A percentile compares a stretch with the other conserved stretches of the same genome.
These are phyloP conservation scores for Grus americana DNA, from an alignment of 2,113 vertebrate species.

Conservation along the genomic window DNA sequence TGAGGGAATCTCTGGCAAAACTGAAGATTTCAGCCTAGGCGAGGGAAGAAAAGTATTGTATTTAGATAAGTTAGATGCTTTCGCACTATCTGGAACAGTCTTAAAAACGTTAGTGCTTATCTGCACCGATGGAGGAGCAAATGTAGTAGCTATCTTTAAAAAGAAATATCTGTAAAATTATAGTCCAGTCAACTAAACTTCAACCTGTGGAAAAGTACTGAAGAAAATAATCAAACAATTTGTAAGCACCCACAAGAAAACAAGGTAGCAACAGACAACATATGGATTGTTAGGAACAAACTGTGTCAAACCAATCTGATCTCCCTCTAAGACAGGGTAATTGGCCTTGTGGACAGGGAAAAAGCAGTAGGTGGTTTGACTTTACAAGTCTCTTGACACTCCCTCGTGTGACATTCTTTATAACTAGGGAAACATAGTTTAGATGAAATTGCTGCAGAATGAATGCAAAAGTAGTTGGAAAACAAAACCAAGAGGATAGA, in stretches of 20 bases:
- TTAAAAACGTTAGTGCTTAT: not conserved
- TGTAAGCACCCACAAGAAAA: constrained; percentile 36
- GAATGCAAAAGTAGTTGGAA: constrained; percentile 13
- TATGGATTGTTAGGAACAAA: constrained; percentile 50
- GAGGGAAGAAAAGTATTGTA: not conserved
- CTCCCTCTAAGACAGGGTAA: constrained; percentile 45
- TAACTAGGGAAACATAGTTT: constrained; percentile 12
- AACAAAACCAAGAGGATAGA: not conserved
- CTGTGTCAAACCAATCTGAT: constrained; percentile 63
- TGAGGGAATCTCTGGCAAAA: not conserved
- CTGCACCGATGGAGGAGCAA: not conserved
- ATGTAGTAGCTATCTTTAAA: not conserved
- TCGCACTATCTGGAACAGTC: not conserved
- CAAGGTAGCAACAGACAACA: not conserved
- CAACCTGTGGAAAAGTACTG: not conserved
- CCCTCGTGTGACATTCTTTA: not conserved
- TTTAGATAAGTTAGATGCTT: constrained; percentile 5
- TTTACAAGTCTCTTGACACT: not conserved
- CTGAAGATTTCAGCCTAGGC: not conserved
- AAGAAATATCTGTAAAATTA: constrained; percentile 45
- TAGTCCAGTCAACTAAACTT: constrained; percentile 26
- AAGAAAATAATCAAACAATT: constrained; percentile 54
- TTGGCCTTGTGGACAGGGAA: constrained; percentile 24
- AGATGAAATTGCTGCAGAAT: constrained; percentile 15
- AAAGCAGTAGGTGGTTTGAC: constrained; percentile 57